Percentiles rank a stretch among this genome's conserved stretches.
Evolutionary conservation across 1,140 invertebrate genomes (phyloP).

Genomic region (Drosophila melanica): DNA sequence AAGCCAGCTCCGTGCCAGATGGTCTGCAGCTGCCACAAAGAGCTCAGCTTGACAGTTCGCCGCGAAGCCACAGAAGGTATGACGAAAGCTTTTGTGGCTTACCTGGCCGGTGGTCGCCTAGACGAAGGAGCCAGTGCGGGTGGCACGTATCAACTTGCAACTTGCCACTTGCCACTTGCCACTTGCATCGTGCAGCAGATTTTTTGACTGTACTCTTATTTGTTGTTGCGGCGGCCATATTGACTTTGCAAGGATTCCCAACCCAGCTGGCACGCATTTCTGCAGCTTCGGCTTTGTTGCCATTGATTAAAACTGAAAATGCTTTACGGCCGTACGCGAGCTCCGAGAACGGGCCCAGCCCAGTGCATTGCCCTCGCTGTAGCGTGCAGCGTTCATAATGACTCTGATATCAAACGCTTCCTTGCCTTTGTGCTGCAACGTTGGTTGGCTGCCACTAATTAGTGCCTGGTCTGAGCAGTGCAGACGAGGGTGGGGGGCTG

Average conservation of each 20-base stretch:
- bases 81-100: slow-evolving; percentile 51
- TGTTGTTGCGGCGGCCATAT: slow-evolving; percentile 19
- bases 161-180: neutral
- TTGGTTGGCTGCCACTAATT: slow-evolving; percentile 70
- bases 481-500: slow-evolving; percentile 9
- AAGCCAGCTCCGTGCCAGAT: slow-evolving; percentile 3
- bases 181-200: slow-evolving; percentile 61
- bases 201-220: slow-evolving; percentile 9
- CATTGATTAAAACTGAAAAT: slow-evolving; percentile 58
- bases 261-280: slow-evolving; percentile 24
- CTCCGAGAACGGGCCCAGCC: slow-evolving; percentile 27
- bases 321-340: neutral
- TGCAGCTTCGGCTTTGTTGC: slow-evolving; percentile 21
- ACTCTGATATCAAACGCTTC: slow-evolving; percentile 58
- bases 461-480: slow-evolving; percentile 21
- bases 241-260: slow-evolving; percentile 63
- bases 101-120: slow-evolving; percentile 33
- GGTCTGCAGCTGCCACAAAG: no score
- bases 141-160: slow-evolving; percentile 61
- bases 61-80: slow-evolving; percentile 61
- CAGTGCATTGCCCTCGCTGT: slow-evolving; percentile 64
- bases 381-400: slow-evolving; percentile 14
- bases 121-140: slow-evolving; percentile 38
- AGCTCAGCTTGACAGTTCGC: neutral
- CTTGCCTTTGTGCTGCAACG: slow-evolving; percentile 43